phyloP scores from a whole-genome alignment of 2,113 vertebrate genomes.

The Terrapene triunguis region DNA sequence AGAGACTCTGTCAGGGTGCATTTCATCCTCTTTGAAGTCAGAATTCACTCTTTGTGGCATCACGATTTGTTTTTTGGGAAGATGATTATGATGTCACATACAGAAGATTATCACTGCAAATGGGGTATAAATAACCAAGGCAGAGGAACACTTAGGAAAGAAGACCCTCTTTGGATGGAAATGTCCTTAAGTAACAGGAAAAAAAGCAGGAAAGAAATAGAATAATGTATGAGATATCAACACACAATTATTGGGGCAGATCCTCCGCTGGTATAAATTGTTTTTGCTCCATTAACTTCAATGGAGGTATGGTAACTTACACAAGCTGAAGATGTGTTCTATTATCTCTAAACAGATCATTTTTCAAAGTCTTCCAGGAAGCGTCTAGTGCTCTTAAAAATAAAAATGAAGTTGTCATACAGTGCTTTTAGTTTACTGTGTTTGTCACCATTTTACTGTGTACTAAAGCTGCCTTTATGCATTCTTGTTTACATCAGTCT shows the following conservation, averaged over 20 bases:
- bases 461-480: conserved; percentile 41
- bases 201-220: not conserved
- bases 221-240: not conserved
- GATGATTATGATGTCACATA: not conserved
- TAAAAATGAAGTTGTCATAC: conserved; percentile 12
- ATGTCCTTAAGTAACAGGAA: not conserved
- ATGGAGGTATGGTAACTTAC: not conserved
- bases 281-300: not conserved
- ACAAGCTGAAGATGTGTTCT: not conserved
- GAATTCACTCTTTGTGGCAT: not conserved
- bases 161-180: not conserved
- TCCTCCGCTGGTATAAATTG: not conserved
- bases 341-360: not conserved
- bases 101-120: not conserved
- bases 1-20: not conserved
- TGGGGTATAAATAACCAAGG: not conserved
- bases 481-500: conserved; percentile 43
- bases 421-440: conserved; percentile 30
- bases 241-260: not conserved
- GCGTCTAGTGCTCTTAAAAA: not conserved
- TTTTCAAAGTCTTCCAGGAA: not conserved
- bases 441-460: conserved; percentile 18
- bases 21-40: not conserved
- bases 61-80: not conserved
- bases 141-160: not conserved